Evolutionary conservation across 2,113 vertebrate species (phyloP).

Genomic region (Xenopus laevis): DNA sequence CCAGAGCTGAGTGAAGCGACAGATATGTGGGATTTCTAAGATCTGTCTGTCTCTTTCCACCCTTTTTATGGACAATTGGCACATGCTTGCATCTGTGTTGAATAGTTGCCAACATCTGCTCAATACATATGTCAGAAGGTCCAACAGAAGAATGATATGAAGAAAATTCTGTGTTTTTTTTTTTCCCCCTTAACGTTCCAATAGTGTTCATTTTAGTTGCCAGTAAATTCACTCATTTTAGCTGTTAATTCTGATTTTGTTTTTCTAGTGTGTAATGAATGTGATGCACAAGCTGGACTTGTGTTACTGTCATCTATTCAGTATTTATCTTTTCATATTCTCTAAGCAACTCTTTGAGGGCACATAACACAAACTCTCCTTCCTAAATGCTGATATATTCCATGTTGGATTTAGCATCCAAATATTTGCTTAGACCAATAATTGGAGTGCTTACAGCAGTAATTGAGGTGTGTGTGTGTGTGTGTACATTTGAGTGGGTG

Average conservation of each 20-base stretch:
- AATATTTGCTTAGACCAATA: not conserved
- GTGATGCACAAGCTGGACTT: constrained; percentile 68
- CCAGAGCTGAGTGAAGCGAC: constrained; percentile 5
- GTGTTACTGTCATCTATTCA: constrained; percentile 63
- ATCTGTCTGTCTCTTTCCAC: not conserved
- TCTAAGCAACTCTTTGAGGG: constrained; percentile 10
- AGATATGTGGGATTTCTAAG: constrained; percentile 2
- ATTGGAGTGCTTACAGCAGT: no score
- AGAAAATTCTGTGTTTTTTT: constrained; percentile 32
- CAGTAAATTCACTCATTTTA: constrained; percentile 26
- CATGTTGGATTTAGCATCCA: no score
- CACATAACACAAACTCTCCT: not conserved
- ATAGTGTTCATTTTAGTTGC: constrained; percentile 19
- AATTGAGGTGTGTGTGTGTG: no score
- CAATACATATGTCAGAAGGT: constrained; percentile 5
- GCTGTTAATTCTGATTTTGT: constrained; percentile 23
- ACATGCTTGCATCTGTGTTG: not conserved
- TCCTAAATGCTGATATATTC: no score
- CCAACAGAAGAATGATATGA: constrained; percentile 16
- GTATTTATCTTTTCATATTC: constrained; percentile 57
- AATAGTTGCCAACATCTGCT: constrained; percentile 8
- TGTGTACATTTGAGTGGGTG: no score
- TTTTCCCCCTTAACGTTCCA: constrained; percentile 6
- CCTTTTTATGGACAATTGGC: not conserved
- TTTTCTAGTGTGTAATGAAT: constrained; percentile 57